These are phyloP conservation scores for Papilio protenor DNA, from an alignment of 2,888 invertebrate genomes.

Conservation along the genomic window DNA sequence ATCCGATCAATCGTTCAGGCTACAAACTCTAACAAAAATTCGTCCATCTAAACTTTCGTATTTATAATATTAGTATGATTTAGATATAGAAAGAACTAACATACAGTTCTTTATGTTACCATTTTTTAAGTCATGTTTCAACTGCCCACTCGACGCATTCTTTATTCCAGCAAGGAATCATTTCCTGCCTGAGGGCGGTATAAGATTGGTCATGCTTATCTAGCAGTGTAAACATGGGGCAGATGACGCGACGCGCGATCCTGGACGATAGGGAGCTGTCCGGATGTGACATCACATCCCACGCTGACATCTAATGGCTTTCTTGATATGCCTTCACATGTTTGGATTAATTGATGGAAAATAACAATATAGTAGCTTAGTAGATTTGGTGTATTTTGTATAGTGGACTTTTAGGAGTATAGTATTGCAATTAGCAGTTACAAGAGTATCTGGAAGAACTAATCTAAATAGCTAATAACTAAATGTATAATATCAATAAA, in stretches of 20 bases:
- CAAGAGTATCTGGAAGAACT: too few relatives aligned
- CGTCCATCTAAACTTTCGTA: too few relatives aligned
- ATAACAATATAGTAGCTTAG: neutral
- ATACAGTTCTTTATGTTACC: too few relatives aligned
- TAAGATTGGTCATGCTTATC: constrained; percentile 55
- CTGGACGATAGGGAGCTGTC: constrained; percentile 47
- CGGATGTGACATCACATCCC: constrained; percentile 34
- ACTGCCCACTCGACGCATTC: neutral
- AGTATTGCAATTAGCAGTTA: too few relatives aligned
- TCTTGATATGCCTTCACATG: constrained; percentile 22
- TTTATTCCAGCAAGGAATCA: constrained; percentile 42
- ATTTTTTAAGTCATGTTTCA: neutral
- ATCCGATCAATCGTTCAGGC: too few relatives aligned
- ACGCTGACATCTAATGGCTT: constrained; percentile 35
- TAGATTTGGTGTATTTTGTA: too few relatives aligned
- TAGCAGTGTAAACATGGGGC: constrained; percentile 53
- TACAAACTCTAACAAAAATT: too few relatives aligned
- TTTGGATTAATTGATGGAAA: constrained; percentile 6
- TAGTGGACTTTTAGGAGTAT: too few relatives aligned
- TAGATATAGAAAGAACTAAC: too few relatives aligned
- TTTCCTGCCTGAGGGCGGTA: constrained; percentile 41
- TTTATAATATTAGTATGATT: too few relatives aligned
- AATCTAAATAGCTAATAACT: too few relatives aligned
- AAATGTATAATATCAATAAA: neutral
- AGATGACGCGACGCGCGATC: constrained; percentile 52